Conservation (phyloP, 2,113 vertebrate genomes). For the Arothron firmamentum region DNA sequence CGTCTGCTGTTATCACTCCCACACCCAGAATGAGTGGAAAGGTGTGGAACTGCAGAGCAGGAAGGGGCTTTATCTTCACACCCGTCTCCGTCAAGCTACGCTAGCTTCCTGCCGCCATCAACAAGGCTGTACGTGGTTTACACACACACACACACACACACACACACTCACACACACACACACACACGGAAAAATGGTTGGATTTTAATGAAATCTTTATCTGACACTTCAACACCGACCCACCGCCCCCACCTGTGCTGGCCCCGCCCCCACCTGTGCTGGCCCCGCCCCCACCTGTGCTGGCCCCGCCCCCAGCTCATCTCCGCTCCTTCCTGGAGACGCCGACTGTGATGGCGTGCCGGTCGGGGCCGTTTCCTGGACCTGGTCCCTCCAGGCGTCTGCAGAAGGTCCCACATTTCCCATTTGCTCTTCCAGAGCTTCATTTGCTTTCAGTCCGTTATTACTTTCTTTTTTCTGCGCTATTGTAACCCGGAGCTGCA, state of each 20-base stretch:
- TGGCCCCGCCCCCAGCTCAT: not conserved
- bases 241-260: too few species aligned
- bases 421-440: constrained; percentile 47
- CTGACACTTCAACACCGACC: constrained; percentile 23
- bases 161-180: not conserved
- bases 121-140: constrained; percentile 53
- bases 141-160: constrained; percentile 6
- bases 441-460: constrained; percentile 39
- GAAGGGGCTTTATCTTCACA: constrained; percentile 51
- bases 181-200: constrained; percentile 33
- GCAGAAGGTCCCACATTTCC: constrained; percentile 47
- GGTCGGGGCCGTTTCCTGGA: constrained; percentile 25
- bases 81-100: constrained; percentile 42
- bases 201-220: constrained; percentile 62
- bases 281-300: not conserved
- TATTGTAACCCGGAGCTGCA: constrained; percentile 22
- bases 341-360: constrained; percentile 17
- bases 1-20: constrained; percentile 60
- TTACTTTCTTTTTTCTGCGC: constrained; percentile 15
- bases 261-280: not conserved
- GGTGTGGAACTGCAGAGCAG: constrained; percentile 2
- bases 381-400: constrained; percentile 21
- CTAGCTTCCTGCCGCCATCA: constrained; percentile 51
- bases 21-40: constrained; percentile 20
- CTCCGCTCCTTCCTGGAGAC: not conserved